Conservation (phyloP, 92 coral and sea anemone genomes). For the Zoanthus solanderi region DNA sequence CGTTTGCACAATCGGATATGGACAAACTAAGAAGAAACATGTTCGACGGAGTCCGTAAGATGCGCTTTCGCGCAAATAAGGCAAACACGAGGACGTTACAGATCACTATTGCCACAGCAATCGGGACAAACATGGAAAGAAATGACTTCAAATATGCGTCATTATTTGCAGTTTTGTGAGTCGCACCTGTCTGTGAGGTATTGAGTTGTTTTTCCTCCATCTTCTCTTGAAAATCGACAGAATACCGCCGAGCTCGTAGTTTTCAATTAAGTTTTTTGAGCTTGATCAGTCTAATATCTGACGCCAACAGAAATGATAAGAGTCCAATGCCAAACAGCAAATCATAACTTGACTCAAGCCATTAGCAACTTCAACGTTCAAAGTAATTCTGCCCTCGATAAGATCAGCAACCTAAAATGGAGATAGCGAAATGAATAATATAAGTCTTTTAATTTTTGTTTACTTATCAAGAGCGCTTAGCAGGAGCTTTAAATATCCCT, state of each 20-base stretch:
- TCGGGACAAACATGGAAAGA: not conserved
- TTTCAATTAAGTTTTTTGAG: not conserved
- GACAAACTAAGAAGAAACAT: conserved; percentile 41
- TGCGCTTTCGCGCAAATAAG: conserved; percentile 23
- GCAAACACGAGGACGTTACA: conserved; percentile 2
- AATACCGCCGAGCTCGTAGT: not conserved
- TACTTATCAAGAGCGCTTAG: not conserved
- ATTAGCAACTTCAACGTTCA: too few species aligned
- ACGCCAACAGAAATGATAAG: too few species aligned
- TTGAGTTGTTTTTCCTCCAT: not conserved
- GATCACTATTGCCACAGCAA: conserved; percentile 18
- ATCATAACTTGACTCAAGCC: too few species aligned
- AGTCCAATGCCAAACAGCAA: too few species aligned
- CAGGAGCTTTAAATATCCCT: not conserved
- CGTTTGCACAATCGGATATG: conserved; percentile 32
- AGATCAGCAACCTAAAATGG: not conserved
- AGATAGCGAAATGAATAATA: not conserved
- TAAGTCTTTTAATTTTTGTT: not conserved
- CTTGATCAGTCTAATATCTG: not conserved
- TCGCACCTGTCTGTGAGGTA: not conserved
- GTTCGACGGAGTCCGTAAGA: conserved; percentile 38
- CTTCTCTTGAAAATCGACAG: not conserved
- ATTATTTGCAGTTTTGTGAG: not conserved
- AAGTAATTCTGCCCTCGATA: too few species aligned
- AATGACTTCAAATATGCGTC: not conserved